A percentile compares a stretch with the other conserved stretches of the same genome.
Evolutionary conservation across 2,113 vertebrate species (phyloP).

Genomic region (Xyliphius kryptos): DNA sequence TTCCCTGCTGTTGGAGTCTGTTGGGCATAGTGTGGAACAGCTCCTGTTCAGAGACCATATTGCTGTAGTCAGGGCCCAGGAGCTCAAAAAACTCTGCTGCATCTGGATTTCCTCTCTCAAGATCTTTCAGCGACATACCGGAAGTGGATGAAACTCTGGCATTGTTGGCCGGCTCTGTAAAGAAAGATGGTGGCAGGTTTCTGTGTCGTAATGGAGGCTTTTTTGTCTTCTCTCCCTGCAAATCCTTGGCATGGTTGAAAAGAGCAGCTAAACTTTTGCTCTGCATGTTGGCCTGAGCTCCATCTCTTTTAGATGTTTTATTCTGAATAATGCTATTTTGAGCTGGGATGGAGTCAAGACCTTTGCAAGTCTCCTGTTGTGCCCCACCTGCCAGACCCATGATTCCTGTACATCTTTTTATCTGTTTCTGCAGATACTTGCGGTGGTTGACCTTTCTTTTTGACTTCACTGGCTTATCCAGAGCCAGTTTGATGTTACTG

Average conservation of each 20-base stretch:
- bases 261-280: constrained; percentile 85
- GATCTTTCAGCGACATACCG: constrained; percentile 68
- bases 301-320: constrained; percentile 66
- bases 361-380: constrained; percentile 50
- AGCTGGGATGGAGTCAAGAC: constrained; percentile 53
- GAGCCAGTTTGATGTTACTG: constrained; percentile 94
- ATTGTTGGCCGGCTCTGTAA: constrained; percentile 80
- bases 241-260: constrained; percentile 70
- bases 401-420: constrained; percentile 90
- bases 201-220: constrained; percentile 83
- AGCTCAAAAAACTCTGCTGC: constrained; percentile 84
- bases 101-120: constrained; percentile 72
- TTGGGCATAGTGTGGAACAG: constrained; percentile 59
- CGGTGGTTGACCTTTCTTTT: constrained; percentile 94
- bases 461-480: constrained; percentile 93
- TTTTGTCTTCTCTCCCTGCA: constrained; percentile 62
- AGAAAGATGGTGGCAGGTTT: constrained; percentile 88
- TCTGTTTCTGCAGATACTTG: constrained; percentile 97
- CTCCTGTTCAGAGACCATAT: constrained; percentile 70
- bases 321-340: constrained; percentile 55
- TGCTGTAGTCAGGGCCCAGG: constrained; percentile 79
- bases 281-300: constrained; percentile 70
- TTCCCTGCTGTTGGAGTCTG: constrained; percentile 62
- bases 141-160: constrained; percentile 66
- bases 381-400: constrained; percentile 52